Evolutionary conservation across 2,113 vertebrate genomes (phyloP).

Genomic region (Mesoclemmys tuberculata): DNA sequence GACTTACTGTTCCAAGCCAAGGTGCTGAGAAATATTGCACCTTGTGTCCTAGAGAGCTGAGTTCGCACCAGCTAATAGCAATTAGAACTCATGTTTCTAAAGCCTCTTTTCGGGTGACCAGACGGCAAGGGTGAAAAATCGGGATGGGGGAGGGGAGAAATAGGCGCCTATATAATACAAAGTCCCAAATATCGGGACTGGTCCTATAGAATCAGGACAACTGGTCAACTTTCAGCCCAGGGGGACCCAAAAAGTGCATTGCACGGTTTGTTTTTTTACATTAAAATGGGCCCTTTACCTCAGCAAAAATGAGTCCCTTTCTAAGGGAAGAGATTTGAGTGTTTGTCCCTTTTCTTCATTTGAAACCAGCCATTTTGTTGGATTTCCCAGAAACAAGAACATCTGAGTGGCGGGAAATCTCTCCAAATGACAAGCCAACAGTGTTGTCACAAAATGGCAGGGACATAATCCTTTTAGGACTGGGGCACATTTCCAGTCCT

Average conservation of each 20-base stretch:
- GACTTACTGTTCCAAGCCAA: rapidly evolving
- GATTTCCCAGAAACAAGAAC: neutral
- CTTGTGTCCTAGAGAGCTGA: neutral
- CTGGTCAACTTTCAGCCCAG: neutral
- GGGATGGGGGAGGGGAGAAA: too few species aligned
- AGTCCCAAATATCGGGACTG: too few species aligned
- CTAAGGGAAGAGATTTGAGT: neutral
- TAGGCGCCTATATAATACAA: too few species aligned
- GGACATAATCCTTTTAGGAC: neutral
- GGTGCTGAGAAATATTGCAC: rapidly evolving
- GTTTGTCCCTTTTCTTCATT: neutral
- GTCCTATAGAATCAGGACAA: too few species aligned
- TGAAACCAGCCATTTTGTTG: neutral
- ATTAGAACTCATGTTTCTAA: rapidly evolving
- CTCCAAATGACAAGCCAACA: neutral
- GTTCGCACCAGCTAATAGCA: neutral
- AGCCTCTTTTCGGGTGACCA: neutral
- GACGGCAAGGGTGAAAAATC: too few species aligned
- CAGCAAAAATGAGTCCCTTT: neutral
- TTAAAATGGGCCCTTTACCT: rapidly evolving
- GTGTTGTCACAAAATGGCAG: neutral
- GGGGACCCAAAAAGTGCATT: neutral
- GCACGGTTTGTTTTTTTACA: neutral
- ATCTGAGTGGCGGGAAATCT: neutral
- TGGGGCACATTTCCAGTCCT: neutral